Percentiles rank a stretch among this genome's conserved stretches.
These are phyloP conservation scores for Acropternis orthonyx DNA, from an alignment of 2,797 vertebrate genomes.

Conservation along the genomic window DNA sequence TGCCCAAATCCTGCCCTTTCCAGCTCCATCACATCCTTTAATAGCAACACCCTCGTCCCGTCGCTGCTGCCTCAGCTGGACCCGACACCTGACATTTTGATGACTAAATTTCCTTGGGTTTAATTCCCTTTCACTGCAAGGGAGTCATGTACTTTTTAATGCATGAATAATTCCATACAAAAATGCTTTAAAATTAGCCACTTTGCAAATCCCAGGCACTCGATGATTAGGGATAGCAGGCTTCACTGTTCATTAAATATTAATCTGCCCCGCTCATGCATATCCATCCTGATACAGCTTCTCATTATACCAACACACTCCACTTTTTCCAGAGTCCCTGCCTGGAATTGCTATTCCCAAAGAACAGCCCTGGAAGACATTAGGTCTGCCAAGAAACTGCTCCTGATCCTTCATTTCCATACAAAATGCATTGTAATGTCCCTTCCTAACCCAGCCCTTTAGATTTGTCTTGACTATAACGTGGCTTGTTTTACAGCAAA, in stretches of 20 bases:
- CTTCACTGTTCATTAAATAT: slow-evolving; percentile 51
- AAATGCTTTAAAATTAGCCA: slow-evolving; percentile 48
- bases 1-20: not conserved
- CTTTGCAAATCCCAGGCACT: slow-evolving; percentile 49
- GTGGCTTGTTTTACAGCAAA: not conserved
- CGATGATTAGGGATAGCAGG: slow-evolving; percentile 40
- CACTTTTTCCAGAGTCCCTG: not conserved
- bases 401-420: slow-evolving; percentile 12
- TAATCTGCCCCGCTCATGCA: slow-evolving; percentile 20
- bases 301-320: not conserved
- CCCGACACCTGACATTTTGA: not conserved
- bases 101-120: not conserved
- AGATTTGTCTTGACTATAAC: not conserved
- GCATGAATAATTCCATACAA: slow-evolving; percentile 49
- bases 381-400: slow-evolving; percentile 9
- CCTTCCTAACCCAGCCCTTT: not conserved
- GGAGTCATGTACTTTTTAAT: not conserved
- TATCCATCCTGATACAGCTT: slow-evolving; percentile 8
- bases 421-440: not conserved
- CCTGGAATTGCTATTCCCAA: slow-evolving; percentile 35
- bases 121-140: not conserved
- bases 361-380: slow-evolving; percentile 1
- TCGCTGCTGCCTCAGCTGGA: not conserved
- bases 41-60: rapidly evolving
- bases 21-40: not conserved